Percentiles rank a stretch among this genome's conserved stretches.
Evolutionary conservation across 2,797 vertebrate genomes (phyloP).

Genomic region (Aselliscus stoliczkanus): DNA sequence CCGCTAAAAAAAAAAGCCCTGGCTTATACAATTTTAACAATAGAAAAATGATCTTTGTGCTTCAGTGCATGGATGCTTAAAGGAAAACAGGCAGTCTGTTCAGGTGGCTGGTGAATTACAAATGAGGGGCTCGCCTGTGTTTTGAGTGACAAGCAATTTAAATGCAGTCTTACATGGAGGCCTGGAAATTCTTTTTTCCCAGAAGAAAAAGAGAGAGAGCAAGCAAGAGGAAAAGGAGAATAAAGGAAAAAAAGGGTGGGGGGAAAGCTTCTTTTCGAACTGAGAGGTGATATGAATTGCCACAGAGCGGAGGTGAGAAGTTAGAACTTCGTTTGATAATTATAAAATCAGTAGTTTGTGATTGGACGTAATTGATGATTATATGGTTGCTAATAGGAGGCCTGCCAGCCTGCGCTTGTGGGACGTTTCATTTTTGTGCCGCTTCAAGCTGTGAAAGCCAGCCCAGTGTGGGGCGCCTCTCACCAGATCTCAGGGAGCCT

Average conservation of each 20-base stretch:
- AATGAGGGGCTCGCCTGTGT: conserved; percentile 85
- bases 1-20: conserved; percentile 76
- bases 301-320: conserved; percentile 77
- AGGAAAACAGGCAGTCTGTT: conserved; percentile 79
- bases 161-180: conserved; percentile 81
- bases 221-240: background rate
- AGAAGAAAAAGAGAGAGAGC: background rate
- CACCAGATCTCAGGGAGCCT: background rate
- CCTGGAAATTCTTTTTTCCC: conserved; percentile 62
- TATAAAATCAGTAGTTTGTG: conserved; percentile 86
- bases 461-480: fast-evolving
- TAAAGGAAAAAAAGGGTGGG: background rate
- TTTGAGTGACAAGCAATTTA: conserved; percentile 91
- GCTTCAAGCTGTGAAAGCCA: background rate
- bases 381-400: conserved; percentile 82
- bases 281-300: conserved; percentile 78
- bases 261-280: conserved; percentile 62
- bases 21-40: conserved; percentile 82
- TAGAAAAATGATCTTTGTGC: conserved; percentile 84
- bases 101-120: conserved; percentile 86
- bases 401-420: background rate
- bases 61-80: conserved; percentile 75
- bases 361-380: conserved; percentile 86
- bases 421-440: background rate
- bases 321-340: conserved; percentile 86